phyloP scores from a whole-genome alignment of 2,888 invertebrate species.

The Scaptomyza flava region DNA sequence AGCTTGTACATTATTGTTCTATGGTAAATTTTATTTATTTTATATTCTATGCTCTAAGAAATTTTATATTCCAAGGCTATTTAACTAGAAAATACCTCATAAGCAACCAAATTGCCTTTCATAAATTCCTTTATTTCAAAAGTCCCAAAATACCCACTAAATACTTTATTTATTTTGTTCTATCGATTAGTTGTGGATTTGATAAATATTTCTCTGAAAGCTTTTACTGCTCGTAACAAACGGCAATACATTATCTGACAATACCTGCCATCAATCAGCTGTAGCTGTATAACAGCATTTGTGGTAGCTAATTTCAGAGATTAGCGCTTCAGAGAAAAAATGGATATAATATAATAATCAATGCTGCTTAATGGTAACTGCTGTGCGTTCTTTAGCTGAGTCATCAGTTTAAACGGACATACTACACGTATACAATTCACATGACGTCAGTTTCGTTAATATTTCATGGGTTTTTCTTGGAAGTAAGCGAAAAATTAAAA shows the following conservation, averaged over 20 bases:
- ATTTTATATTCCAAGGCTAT: too few species aligned
- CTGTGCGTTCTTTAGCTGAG: slow-evolving; percentile 26
- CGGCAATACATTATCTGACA: background rate
- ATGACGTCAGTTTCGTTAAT: slow-evolving; percentile 44
- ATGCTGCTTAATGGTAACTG: slow-evolving; percentile 28
- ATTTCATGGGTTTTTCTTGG: slow-evolving; percentile 54
- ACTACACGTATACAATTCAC: slow-evolving; percentile 30
- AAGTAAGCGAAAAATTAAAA: slow-evolving; percentile 19
- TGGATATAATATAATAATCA: slow-evolving; percentile 7
- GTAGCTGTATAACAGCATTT: slow-evolving; percentile 50
- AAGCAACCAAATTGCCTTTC: background rate
- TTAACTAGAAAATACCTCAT: background rate
- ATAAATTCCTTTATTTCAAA: background rate
- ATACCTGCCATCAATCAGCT: slow-evolving; percentile 5
- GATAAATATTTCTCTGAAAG: background rate
- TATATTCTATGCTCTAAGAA: background rate
- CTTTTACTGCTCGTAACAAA: slow-evolving; percentile 16
- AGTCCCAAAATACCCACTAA: background rate
- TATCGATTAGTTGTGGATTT: background rate
- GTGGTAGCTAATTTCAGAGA: slow-evolving; percentile 54
- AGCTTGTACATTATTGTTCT: background rate
- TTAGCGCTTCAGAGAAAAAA: slow-evolving; percentile 47
- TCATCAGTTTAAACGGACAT: slow-evolving; percentile 50
- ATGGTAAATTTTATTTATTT: background rate
- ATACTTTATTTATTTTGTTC: background rate